Base-by-base conservation (phyloP, 2,888 invertebrate genomes). In the Scaptodrosophila latifasciaeformis region DNA sequence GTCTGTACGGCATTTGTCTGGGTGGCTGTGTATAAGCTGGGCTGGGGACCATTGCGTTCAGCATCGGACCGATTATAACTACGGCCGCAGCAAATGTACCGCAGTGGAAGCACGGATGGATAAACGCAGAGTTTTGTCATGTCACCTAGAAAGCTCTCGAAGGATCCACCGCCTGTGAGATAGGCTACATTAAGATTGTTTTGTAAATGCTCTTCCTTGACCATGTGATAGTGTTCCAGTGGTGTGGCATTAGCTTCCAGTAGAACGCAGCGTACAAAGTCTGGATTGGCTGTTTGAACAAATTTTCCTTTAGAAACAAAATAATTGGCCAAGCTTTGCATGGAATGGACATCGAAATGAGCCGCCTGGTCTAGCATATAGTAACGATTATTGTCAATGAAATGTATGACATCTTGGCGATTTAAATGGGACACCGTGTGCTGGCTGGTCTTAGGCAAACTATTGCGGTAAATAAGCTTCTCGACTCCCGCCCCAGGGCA, bases 181-280 rank as follows among this genome's bases (percentile, higher is more conserved):
- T 93, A 93, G 30, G 94, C 86, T 0, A 89, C 87, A 77, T 89
- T 92, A 5, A 90, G 84, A 35, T 79, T 78, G 34, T 88, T 85
- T 17, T 76, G 64, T 46, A 81, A 31, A 39, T 89, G 87, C 9
- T 89, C 85, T 45, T 90, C 89, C 39, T 89, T 88, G 52, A 89
- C 88, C 30, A 93, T 79, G 48, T 91, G 89, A 67, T 92, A 92
- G 7, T 89, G 87, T n/a, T 86, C 77, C 29, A 86, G 72, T 67
- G 91, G 87, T 2, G 88, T 87, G 35, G 90, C 91, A 90, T 43
- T 93, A 0, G 75, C 76, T 87, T 96, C 94, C 4, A 93, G 87
- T 2, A 95, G 87, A 1, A 93, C 86, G 79, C 92, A 92, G 50
- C 92, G 90, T 3, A 90, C 89, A 86, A 95, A 94, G 86, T 95